Evolutionary conservation across 2,888 invertebrate species (phyloP), one percentile per base, ranked within the genome.

Genomic region (Seira sanloemensis): DNA sequence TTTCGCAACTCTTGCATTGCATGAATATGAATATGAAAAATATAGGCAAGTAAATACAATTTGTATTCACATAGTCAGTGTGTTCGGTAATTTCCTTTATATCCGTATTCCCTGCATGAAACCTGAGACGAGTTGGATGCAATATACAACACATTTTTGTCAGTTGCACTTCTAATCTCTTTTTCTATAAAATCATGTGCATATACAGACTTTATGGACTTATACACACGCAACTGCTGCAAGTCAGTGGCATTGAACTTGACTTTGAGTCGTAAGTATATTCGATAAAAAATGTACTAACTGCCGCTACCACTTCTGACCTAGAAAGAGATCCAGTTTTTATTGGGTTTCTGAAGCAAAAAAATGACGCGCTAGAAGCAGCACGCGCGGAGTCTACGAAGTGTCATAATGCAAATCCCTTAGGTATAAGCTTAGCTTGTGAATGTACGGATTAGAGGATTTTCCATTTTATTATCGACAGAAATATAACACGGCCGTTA

Each of bases 181-280:
- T n/a, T 37, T 7, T 37, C 37, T 37, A 7, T 4, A 37, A 4
- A 37, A 37, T 37, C 5, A 37, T 7, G 37, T 37, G 37, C 37
- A 37, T 7, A 37, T 37, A 12, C 37, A 37, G 5, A 37, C 12
- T 37, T 4, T 12, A 7, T 37, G 37, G 37, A 4, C 4, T 12
- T 37, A 7, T 4, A 12, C 37, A 37, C 37, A 12, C 37, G 12
- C 37, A n/a, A n/a, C n/a, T n/a, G n/a, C n/a, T n/a, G n/a, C 66
- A 25, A 12, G 12, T 74, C 54, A 68, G 69, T 80, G 80, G 68
- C 80, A 75, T 62, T 80, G 75, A 80, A 80, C 75, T 69, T 80
- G 75, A 65, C 4, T 26, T n/a, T n/a, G 23, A 19, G 27, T 18
- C 37, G 4, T 37, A 12, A 37, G 12, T 75, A 67, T 37, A 37